A percentile compares a stretch with the other conserved stretches of the same genome.
Evolutionary conservation across 2,113 vertebrate species (phyloP).

Genomic region (Sarotherodon lohbergeri): DNA sequence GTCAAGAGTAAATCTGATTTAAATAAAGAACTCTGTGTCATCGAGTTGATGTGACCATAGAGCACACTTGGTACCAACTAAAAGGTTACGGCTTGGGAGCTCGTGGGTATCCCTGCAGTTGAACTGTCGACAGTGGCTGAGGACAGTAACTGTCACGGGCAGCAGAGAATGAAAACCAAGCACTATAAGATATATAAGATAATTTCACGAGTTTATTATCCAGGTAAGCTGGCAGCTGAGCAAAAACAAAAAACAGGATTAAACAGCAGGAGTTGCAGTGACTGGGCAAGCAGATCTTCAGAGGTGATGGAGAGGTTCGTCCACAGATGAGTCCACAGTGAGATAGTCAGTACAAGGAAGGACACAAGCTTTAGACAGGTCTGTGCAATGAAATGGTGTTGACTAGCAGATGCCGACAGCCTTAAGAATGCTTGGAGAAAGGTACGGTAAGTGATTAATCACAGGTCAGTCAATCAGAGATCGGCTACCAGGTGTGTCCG

Average conservation of each 20-base stretch:
- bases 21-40: not conserved
- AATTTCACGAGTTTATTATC: not conserved
- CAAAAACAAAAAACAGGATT: not conserved
- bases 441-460: not conserved
- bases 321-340: not conserved
- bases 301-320: not conserved
- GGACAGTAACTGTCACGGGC: not conserved
- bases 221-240: not conserved
- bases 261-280: not conserved
- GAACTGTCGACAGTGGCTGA: not conserved
- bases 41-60: not conserved
- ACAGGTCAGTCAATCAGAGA: not conserved
- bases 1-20: not conserved
- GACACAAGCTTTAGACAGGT: not conserved
- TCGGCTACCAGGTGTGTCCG: not conserved
- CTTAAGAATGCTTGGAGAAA: not conserved
- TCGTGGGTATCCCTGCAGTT: not conserved
- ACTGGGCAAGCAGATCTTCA: not conserved
- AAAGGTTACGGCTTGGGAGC: not conserved
- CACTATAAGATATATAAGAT: not conserved
- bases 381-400: not conserved
- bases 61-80: not conserved
- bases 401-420: not conserved
- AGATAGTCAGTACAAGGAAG: not conserved
- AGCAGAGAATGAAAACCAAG: not conserved